These are phyloP conservation scores for Pycnomerus fuliginosus DNA, from an alignment of 2,888 invertebrate species.

Conservation along the genomic window DNA sequence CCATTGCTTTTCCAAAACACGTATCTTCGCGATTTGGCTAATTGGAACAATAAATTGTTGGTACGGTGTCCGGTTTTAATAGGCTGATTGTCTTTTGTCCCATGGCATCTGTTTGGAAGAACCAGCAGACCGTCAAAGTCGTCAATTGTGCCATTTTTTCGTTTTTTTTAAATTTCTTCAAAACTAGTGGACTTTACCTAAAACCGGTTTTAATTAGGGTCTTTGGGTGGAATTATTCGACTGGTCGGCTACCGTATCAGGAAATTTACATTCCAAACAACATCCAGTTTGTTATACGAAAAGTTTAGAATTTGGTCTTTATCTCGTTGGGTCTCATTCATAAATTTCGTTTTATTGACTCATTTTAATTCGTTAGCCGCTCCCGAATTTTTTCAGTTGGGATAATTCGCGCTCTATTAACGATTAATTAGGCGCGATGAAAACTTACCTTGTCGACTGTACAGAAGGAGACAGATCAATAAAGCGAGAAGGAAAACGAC, in stretches of 20 bases:
- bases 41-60: constrained; percentile 59
- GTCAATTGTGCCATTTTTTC: not conserved
- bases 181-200: not conserved
- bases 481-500: constrained; percentile 24
- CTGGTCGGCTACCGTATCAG: constrained; percentile 37
- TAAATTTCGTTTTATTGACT: constrained; percentile 28
- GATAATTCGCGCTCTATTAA: not conserved
- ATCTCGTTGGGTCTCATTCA: constrained; percentile 26
- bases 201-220: not conserved
- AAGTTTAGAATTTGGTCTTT: constrained; percentile 25
- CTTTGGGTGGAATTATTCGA: constrained; percentile 4
- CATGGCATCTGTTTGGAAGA: constrained; percentile 51
- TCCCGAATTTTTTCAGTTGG: too few species aligned
- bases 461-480: constrained; percentile 10
- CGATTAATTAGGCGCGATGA: not conserved
- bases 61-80: constrained; percentile 55
- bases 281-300: constrained; percentile 33
- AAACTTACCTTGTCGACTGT: not conserved
- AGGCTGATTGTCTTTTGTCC: constrained; percentile 55
- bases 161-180: too few species aligned
- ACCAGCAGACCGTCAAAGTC: constrained; percentile 26
- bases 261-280: constrained; percentile 31
- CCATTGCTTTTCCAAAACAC: constrained; percentile 54
- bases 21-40: constrained; percentile 57
- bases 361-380: too few species aligned